phyloP scores from a whole-genome alignment of 2,797 vertebrate species.

The Stomatorhinus walkeri region DNA sequence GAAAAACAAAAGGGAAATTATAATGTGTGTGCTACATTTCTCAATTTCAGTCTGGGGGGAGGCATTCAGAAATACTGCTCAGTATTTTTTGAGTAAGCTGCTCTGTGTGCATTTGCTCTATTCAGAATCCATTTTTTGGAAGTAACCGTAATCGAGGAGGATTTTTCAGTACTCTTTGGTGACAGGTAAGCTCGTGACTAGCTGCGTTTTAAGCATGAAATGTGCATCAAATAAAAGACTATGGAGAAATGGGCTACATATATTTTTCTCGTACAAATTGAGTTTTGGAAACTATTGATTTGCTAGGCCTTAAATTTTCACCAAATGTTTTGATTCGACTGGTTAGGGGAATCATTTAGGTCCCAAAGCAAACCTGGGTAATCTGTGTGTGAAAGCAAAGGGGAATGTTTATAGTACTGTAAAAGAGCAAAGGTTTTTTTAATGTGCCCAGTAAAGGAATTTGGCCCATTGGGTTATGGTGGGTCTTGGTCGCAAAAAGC shows the following conservation, averaged over 20 bases:
- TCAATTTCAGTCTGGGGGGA: not conserved
- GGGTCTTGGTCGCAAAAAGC: not conserved
- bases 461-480: not conserved
- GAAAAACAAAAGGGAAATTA: not conserved
- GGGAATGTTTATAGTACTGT: not conserved
- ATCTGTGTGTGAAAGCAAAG: not conserved
- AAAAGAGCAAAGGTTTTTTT: not conserved
- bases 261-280: not conserved
- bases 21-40: not conserved
- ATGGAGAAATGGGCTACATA: not conserved
- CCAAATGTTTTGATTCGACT: constrained; percentile 3
- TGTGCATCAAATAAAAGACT: not conserved
- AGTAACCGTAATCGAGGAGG: not conserved
- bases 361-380: not conserved
- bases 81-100: not conserved
- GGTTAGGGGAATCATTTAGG: not conserved
- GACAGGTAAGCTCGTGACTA: not conserved
- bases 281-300: not conserved
- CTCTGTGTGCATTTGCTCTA: not conserved
- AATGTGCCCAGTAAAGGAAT: not conserved
- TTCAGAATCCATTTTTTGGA: not conserved
- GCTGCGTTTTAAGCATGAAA: not conserved
- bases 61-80: not conserved
- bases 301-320: not conserved
- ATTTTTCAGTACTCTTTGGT: not conserved